A percentile compares a stretch with the other conserved stretches of the same genome.
These are phyloP conservation scores for Calonectris borealis DNA, from an alignment of 2,113 vertebrate genomes.

Conservation along the genomic window DNA sequence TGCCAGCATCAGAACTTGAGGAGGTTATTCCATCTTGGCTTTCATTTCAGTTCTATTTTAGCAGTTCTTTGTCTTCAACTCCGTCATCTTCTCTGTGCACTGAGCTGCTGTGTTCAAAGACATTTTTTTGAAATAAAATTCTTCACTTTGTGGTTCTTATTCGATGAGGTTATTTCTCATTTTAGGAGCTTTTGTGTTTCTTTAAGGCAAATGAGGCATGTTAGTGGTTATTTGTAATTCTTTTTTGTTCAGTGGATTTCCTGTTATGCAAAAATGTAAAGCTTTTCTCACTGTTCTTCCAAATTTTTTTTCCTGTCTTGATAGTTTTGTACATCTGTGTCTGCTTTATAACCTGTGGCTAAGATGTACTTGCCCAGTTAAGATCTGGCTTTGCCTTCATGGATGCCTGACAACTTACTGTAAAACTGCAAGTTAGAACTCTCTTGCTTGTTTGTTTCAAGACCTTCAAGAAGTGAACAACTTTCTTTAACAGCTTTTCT, in stretches of 20 bases:
- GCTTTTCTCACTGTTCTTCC: constrained; percentile 50
- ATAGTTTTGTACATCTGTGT: constrained; percentile 61
- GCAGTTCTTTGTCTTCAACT: constrained; percentile 50
- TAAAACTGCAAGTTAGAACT: constrained; percentile 2
- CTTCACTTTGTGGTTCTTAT: constrained; percentile 58
- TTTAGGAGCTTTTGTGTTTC: constrained; percentile 62
- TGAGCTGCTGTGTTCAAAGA: constrained; percentile 48
- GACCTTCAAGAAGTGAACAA: neutral
- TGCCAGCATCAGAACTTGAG: constrained; percentile 26
- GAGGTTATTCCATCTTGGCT: constrained; percentile 44
- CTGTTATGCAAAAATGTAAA: constrained; percentile 65
- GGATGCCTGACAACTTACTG: neutral
- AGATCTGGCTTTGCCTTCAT: neutral
- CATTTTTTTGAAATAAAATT: constrained; percentile 49
- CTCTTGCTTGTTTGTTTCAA: neutral
- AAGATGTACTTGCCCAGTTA: constrained; percentile 40
- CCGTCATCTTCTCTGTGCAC: constrained; percentile 34
- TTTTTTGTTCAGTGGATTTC: constrained; percentile 67
- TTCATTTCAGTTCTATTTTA: constrained; percentile 51
- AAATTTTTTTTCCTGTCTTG: constrained; percentile 60
- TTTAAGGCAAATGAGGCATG: constrained; percentile 62
- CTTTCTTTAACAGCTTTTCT: neutral
- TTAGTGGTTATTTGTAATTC: constrained; percentile 64
- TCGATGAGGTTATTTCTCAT: constrained; percentile 42
- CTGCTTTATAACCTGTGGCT: constrained; percentile 67